Conservation (phyloP, 2,888 invertebrate genomes). For the Patella ulyssiponensis region DNA sequence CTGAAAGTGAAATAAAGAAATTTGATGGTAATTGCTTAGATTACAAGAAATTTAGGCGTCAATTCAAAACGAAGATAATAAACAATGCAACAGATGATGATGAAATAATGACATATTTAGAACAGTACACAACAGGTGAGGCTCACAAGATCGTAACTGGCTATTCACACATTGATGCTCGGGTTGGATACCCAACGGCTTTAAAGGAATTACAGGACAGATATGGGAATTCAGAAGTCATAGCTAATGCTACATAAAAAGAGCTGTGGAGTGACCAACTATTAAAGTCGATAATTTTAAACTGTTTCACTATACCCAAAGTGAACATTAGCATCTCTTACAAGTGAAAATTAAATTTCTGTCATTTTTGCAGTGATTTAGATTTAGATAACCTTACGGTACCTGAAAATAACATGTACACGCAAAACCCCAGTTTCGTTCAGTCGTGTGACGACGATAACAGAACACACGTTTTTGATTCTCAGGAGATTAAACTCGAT, state of each 20-base stretch:
- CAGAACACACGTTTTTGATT: too few species aligned
- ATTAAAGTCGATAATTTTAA: neutral
- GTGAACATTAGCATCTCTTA: too few species aligned
- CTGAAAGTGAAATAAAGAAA: too few species aligned
- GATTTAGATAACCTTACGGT: too few species aligned
- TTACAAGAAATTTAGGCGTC: slow-evolving; percentile 7
- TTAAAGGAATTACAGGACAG: too few species aligned
- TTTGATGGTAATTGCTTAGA: neutral
- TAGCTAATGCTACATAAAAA: neutral
- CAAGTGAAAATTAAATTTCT: too few species aligned
- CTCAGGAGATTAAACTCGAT: too few species aligned
- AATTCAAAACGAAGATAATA: slow-evolving; percentile 20
- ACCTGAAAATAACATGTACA: too few species aligned
- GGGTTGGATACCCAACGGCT: slow-evolving; percentile 21
- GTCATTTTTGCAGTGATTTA: too few species aligned
- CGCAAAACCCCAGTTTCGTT: too few species aligned
- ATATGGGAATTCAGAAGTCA: neutral
- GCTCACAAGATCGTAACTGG: slow-evolving; percentile 26
- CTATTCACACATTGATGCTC: slow-evolving; percentile 21
- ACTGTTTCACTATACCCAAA: neutral
- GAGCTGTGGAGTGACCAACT: neutral
- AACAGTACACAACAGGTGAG: slow-evolving; percentile 31
- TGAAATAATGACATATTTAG: slow-evolving; percentile 28
- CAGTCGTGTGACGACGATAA: too few species aligned
- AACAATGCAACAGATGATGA: slow-evolving; percentile 16